Evolutionary conservation across 1,140 invertebrate species (phyloP).

Genomic region (Drosophila auraria): DNA sequence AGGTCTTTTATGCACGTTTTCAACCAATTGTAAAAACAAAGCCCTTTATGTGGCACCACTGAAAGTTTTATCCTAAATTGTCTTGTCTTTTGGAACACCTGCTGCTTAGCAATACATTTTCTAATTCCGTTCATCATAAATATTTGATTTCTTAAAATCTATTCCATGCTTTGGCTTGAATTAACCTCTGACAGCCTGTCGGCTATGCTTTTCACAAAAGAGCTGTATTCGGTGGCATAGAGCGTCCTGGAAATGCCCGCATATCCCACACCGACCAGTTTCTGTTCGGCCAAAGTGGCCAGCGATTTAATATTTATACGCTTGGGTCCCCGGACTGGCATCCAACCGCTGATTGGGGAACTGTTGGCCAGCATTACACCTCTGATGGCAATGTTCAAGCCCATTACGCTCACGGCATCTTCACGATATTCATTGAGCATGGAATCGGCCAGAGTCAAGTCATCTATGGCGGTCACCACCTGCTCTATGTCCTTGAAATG

Average conservation of each 20-base stretch:
- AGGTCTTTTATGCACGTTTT: not conserved
- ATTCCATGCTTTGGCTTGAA: conserved; percentile 6
- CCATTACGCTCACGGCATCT: conserved; percentile 86
- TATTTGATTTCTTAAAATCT: not conserved
- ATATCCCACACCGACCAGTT: conserved; percentile 38
- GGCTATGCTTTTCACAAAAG: conserved; percentile 57
- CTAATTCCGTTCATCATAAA: not conserved
- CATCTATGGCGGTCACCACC: conserved; percentile 86
- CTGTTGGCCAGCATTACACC: conserved; percentile 90
- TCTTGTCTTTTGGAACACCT: not conserved
- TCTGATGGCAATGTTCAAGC: conserved; percentile 87
- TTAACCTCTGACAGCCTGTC: not conserved
- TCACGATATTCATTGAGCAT: conserved; percentile 89
- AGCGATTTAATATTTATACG: conserved; percentile 56
- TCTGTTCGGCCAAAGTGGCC: conserved; percentile 38
- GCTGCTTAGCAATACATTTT: too few species aligned
- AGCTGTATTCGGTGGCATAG: conserved; percentile 71
- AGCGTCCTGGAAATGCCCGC: conserved; percentile 54
- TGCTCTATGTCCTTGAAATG: conserved; percentile 88
- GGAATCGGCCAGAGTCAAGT: conserved; percentile 88
- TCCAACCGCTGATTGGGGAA: conserved; percentile 89
- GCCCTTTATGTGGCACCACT: too few species aligned
- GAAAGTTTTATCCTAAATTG: not conserved
- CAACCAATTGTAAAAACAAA: not conserved
- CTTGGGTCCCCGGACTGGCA: conserved; percentile 88